Base-by-base conservation (phyloP, 2,888 invertebrate species). In the Copidosoma aretas region DNA sequence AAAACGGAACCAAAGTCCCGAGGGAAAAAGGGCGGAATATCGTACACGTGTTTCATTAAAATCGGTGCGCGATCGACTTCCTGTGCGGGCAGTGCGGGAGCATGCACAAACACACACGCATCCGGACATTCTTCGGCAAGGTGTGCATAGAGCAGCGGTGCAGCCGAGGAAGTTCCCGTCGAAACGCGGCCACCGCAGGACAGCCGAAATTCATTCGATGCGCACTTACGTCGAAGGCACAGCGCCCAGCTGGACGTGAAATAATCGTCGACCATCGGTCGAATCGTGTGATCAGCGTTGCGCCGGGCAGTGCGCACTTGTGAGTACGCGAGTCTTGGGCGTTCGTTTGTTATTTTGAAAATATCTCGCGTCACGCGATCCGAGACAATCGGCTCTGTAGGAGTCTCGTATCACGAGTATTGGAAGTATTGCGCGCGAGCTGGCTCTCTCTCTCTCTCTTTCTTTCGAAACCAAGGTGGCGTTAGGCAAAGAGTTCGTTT, bases 281-380 rank as follows among this genome's bases (percentile, higher is more conserved):
- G n/a, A n/a, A n/a, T n/a, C n/a, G n/a, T n/a, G n/a, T n/a, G n/a
- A n/a, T n/a, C n/a, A n/a, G n/a, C n/a, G n/a, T n/a, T n/a, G n/a
- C n/a, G n/a, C n/a, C n/a, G 15, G 3, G 43, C 43, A 15, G 8
- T 46, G 15, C 43, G 43, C 43, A 12, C 12, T 8, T 17, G 12
- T 3, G 12, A 15, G 12, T 46, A 46, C 14, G 39, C 53, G 32
- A 32, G 32, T 32, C 8, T 8, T 32, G 32, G 32, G 32, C 32
- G 32, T 32, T 32, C 32, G 56, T 56, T 10, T 67, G 49, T 54
- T 75, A 68, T 78, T 77, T 75, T 63, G n/a, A 70, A 77, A 77
- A 77, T 73, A 71, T 71, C 51, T 54, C 60, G 25, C 25, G 67
- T 54, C 39, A 60, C 49, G 46, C 60, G 65, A 67, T 19, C 64